phyloP scores from a whole-genome alignment of 2,113 vertebrate species.

The Mionectes macconnelli region DNA sequence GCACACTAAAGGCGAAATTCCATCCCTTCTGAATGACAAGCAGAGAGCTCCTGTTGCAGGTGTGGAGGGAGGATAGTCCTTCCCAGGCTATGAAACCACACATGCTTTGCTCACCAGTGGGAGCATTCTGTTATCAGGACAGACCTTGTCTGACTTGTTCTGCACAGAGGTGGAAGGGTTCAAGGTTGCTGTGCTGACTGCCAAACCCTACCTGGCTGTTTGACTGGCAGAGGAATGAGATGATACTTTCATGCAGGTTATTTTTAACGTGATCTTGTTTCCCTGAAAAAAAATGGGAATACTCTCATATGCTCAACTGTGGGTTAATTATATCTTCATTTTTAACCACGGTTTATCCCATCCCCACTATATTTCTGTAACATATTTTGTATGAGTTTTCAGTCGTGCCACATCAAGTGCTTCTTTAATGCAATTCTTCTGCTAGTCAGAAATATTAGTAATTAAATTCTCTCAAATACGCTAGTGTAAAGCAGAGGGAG shows the following conservation, averaged over 20 bases:
- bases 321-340: slow-evolving; percentile 28
- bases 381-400: slow-evolving; percentile 22
- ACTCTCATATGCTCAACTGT: not conserved
- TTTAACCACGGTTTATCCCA: slow-evolving; percentile 20
- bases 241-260: not conserved
- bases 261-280: slow-evolving; percentile 4
- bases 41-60: not conserved
- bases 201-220: not conserved
- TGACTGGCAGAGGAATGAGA: not conserved
- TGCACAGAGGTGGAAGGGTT: not conserved
- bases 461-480: slow-evolving; percentile 72
- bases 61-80: not conserved
- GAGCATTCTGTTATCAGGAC: not conserved
- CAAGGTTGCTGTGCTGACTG: not conserved
- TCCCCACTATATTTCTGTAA: slow-evolving; percentile 15
- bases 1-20: not conserved
- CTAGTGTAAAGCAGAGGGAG: slow-evolving; percentile 67
- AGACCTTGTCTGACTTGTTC: not conserved
- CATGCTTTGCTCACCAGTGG: fast-evolving
- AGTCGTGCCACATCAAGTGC: slow-evolving; percentile 28
- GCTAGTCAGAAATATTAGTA: slow-evolving; percentile 76
- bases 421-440: slow-evolving; percentile 70
- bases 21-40: not conserved
- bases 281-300: not conserved
- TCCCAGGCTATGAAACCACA: not conserved